These are phyloP conservation scores for Muscicapa adusta DNA, from an alignment of 2,113 vertebrate species.

Conservation along the genomic window DNA sequence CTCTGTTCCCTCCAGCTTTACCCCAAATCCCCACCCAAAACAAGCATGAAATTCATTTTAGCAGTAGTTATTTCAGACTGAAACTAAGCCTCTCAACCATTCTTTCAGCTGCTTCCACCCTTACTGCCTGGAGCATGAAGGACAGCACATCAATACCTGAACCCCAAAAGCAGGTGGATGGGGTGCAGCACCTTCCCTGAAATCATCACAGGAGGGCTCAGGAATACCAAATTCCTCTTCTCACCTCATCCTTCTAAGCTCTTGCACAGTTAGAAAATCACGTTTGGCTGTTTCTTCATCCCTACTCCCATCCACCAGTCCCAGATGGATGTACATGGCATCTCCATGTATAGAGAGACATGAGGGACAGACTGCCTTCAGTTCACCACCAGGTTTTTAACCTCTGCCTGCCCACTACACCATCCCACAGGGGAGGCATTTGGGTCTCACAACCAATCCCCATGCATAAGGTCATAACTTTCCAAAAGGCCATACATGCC, in stretches of 20 bases:
- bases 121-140: background rate
- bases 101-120: background rate
- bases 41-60: background rate
- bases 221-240: background rate
- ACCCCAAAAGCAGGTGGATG: background rate
- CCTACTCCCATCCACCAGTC: background rate
- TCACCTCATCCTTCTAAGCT: background rate
- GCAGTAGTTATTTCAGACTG: background rate
- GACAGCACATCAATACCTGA: background rate
- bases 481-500: background rate
- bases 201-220: fast-evolving
- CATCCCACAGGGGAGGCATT: background rate
- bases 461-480: background rate
- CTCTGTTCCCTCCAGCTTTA: background rate
- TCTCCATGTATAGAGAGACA: background rate
- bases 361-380: background rate
- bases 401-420: background rate
- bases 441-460: background rate
- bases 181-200: background rate
- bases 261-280: background rate
- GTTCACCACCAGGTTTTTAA: background rate
- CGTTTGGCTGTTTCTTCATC: background rate
- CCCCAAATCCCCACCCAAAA: background rate
- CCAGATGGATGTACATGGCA: background rate
- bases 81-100: background rate